These are phyloP conservation scores for Caiman crocodilus DNA, from an alignment of 2,797 vertebrate genomes.

Conservation along the genomic window DNA sequence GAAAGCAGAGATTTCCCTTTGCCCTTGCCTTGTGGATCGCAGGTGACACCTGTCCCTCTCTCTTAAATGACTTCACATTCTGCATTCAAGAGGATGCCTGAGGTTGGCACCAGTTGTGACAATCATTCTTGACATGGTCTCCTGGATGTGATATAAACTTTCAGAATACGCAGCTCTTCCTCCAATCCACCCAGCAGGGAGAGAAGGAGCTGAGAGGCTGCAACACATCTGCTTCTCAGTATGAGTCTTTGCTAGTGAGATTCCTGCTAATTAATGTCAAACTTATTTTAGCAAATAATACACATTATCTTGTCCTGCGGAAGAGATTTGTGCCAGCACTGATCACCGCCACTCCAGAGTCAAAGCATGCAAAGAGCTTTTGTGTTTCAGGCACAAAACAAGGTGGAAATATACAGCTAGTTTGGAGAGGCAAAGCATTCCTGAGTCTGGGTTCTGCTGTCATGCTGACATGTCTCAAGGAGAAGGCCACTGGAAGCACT, in stretches of 20 bases:
- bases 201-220: conserved; percentile 62
- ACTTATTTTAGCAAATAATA: conserved; percentile 74
- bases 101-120: neutral
- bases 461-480: accelerated
- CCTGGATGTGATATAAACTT: neutral
- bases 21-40: neutral
- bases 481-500: neutral
- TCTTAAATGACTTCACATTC: neutral
- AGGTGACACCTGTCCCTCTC: conserved; percentile 28
- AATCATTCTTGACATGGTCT: conserved; percentile 46
- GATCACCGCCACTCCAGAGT: accelerated
- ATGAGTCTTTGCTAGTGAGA: conserved; percentile 47
- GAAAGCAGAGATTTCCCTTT: accelerated
- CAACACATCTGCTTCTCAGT: conserved; percentile 66
- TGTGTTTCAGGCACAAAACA: neutral
- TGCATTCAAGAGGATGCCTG: neutral
- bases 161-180: neutral
- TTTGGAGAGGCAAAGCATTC: neutral
- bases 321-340: conserved; percentile 45
- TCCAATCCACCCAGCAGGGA: conserved; percentile 20
- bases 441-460: neutral
- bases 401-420: neutral
- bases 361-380: accelerated
- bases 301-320: conserved; percentile 54
- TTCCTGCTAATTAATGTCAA: conserved; percentile 78